Evolutionary conservation across 2,888 invertebrate genomes (phyloP).

Genomic region (Pachliopta kotzebuea): DNA sequence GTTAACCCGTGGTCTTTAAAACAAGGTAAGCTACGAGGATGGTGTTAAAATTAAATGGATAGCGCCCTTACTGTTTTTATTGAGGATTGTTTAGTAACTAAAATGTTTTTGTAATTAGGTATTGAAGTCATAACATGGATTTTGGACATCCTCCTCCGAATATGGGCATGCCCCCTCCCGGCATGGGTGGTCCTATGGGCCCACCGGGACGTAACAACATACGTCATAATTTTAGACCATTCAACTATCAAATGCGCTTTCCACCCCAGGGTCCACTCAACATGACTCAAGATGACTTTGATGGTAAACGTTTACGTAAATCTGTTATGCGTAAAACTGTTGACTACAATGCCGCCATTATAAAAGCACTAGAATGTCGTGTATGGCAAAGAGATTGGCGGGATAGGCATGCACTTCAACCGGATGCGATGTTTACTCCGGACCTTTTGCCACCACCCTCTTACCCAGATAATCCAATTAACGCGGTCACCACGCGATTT

Average conservation of each 20-base stretch:
- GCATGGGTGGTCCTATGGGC: slow-evolving; percentile 52
- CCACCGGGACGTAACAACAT: slow-evolving; percentile 69
- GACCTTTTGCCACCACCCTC: slow-evolving; percentile 96
- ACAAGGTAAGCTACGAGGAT: slow-evolving; percentile 57
- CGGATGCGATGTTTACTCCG: slow-evolving; percentile 97
- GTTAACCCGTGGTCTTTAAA: slow-evolving; percentile 56
- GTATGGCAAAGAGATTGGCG: slow-evolving; percentile 97
- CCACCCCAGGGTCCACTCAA: slow-evolving; percentile 81
- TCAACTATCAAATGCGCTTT: slow-evolving; percentile 75
- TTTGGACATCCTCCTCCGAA: slow-evolving; percentile 74
- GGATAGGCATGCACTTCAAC: slow-evolving; percentile 94
- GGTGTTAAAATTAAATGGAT: slow-evolving; percentile 6
- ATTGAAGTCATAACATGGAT: slow-evolving; percentile 72
- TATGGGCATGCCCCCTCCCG: slow-evolving; percentile 67
- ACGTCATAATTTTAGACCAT: slow-evolving; percentile 74
- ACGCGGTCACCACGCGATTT: slow-evolving; percentile 96
- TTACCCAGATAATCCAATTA: slow-evolving; percentile 96
- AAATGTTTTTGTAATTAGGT: slow-evolving; percentile 72
- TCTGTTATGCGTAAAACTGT: slow-evolving; percentile 98
- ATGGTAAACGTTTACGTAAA: slow-evolving; percentile 96
- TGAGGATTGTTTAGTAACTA: slow-evolving; percentile 45
- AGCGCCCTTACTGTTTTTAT: slow-evolving; percentile 22
- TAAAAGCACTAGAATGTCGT: slow-evolving; percentile 94
- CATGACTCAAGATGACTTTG: slow-evolving; percentile 93
- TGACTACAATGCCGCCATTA: slow-evolving; percentile 97